Evolutionary conservation across 1,140 invertebrate genomes (phyloP).

Genomic region (Eueides isabella): DNA sequence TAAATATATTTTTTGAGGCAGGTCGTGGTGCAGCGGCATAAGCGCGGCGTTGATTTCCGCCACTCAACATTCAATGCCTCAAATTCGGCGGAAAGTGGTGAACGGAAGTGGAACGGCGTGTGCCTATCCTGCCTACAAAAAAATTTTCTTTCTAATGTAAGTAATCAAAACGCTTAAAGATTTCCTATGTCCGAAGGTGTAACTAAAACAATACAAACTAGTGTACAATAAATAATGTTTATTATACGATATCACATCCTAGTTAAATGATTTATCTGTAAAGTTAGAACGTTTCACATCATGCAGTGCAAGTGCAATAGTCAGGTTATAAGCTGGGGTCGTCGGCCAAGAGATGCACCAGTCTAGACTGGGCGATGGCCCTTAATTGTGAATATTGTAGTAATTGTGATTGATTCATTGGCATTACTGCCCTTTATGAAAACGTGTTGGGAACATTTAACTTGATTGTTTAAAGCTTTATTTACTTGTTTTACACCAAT

Average conservation of each 20-base stretch:
- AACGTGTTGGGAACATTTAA: slow-evolving; percentile 4
- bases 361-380: slow-evolving; percentile 38
- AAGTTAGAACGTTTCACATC: background rate
- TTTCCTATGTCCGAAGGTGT: too few species aligned
- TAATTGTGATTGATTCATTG: slow-evolving; percentile 34
- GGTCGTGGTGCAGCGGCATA: too few species aligned
- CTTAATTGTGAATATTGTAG: slow-evolving; percentile 36
- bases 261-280: background rate
- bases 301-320: slow-evolving; percentile 6
- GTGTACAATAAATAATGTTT: background rate
- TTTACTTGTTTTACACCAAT: too few species aligned
- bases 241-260: background rate
- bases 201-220: background rate
- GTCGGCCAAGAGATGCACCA: slow-evolving; percentile 32
- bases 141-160: too few species aligned
- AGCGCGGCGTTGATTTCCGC: too few species aligned
- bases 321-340: slow-evolving; percentile 22
- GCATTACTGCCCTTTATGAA: slow-evolving; percentile 24
- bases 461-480: background rate
- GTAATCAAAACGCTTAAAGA: too few species aligned
- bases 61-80: too few species aligned
- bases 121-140: too few species aligned
- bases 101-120: too few species aligned
- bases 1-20: background rate
- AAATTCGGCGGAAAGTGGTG: too few species aligned